These are phyloP conservation scores for Eupithecia tripunctaria DNA, from an alignment of 2,888 invertebrate species.

Conservation along the genomic window DNA sequence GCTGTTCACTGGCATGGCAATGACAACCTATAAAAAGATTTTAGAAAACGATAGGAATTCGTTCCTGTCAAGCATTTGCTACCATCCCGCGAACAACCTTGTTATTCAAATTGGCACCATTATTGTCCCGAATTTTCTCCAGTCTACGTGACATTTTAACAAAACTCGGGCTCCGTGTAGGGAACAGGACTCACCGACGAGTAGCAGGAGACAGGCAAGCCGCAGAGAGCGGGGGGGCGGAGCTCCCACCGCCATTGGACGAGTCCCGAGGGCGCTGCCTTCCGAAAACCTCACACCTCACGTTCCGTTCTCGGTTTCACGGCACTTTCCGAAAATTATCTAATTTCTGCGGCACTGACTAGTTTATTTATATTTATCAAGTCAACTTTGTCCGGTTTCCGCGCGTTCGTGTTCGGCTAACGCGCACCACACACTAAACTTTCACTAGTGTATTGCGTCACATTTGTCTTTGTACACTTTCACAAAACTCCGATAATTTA, in stretches of 20 bases:
- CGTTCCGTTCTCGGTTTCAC: slow-evolving; percentile 4
- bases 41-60: not conserved
- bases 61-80: not conserved
- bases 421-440: slow-evolving; percentile 64
- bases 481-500: slow-evolving; percentile 36
- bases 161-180: not conserved
- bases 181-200: slow-evolving; percentile 67
- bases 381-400: not conserved
- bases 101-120: not conserved
- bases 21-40: not conserved
- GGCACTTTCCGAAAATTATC: slow-evolving; percentile 32
- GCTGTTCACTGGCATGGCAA: not conserved
- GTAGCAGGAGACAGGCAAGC: slow-evolving; percentile 62
- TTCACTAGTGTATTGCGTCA: slow-evolving; percentile 66
- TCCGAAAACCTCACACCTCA: slow-evolving; percentile 46
- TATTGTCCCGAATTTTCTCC: not conserved
- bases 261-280: slow-evolving; percentile 66
- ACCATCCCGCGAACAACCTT: not conserved
- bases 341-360: not conserved
- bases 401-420: slow-evolving; percentile 55
- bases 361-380: not conserved
- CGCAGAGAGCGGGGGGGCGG: slow-evolving; percentile 70
- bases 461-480: slow-evolving; percentile 49
- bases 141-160: slow-evolving; percentile 3
- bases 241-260: slow-evolving; percentile 76